Base-by-base conservation (phyloP, 1,140 invertebrate species). In the Probaryconus sp. region DNA sequence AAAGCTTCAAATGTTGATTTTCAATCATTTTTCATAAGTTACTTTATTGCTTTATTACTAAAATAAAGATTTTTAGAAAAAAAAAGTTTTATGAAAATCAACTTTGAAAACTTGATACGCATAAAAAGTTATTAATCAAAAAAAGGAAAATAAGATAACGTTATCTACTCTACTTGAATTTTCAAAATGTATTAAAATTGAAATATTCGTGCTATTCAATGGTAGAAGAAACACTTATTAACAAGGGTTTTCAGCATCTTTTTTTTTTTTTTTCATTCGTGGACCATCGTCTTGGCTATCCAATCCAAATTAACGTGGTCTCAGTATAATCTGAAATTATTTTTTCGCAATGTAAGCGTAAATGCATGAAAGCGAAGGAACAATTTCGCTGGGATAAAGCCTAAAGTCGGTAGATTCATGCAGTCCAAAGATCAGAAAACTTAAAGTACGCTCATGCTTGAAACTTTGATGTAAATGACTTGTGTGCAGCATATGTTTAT, bases 391-490 rank as follows among this genome's bases (percentile, higher is more conserved):
- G 28, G 64, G 21, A 65, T 50, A 40, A 82, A 83, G 80, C 78
- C 79, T 77, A 85, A 87, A 86, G 86, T 86, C 85, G 86, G 83
- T 85, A 85, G 86, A 87, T 87, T 85, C 85, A 87, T 87, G 85
- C 85, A 77, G 77, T 83, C 83, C 80, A 81, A 83, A 80, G 76
- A 76, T 78, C 65, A 14, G 45, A 55, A 69, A 82, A 79, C 70
- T 79, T 73, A 77, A 68, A 64, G 55, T 70, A 56, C 65, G 42
- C 51, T 61, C 64, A 70, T 73, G 68, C 68, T 72, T 51, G 10
- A 58, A 30, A 13, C 40, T 53, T 10, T 3, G 51, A 51, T 24
- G 35, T 60, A 53, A n/a, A 64, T 24, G 60, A 43, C 40, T 35
- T 28, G 43, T 63, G 58, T 65, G 53, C 60, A 48, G 60, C 58